Percentiles rank a stretch among this genome's conserved stretches.
Conservation (phyloP, 2,888 invertebrate genomes). For the Drosophila leonis region DNA sequence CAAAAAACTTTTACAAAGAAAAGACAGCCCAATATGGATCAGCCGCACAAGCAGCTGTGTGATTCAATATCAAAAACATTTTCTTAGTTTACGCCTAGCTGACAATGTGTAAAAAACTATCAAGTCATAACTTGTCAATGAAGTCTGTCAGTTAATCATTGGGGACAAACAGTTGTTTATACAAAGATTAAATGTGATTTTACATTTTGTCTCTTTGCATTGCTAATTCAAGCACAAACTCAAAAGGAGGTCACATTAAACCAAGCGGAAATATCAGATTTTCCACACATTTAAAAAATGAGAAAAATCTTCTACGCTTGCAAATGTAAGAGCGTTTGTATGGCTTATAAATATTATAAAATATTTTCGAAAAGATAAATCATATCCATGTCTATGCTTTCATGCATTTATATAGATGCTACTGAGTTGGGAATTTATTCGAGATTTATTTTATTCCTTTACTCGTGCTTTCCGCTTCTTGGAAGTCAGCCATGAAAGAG, state of each 20-base stretch:
- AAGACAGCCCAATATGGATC: neutral
- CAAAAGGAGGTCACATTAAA: constrained; percentile 1
- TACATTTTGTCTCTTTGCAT: neutral
- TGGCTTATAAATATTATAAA: constrained; percentile 5
- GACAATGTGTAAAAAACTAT: neutral
- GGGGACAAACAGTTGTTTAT: neutral
- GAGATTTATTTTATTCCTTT: neutral
- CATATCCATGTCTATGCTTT: neutral
- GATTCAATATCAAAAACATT: neutral
- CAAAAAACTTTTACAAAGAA: neutral
- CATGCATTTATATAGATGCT: neutral
- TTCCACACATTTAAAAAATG: neutral
- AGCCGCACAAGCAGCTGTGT: neutral
- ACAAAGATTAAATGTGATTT: neutral
- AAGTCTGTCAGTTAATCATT: neutral
- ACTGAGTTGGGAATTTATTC: neutral
- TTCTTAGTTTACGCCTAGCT: neutral
- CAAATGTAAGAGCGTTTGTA: neutral
- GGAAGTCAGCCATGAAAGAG: constrained; percentile 22
- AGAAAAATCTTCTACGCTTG: neutral
- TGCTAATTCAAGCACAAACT: constrained; percentile 1
- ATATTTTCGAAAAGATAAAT: neutral
- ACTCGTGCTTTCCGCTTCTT: constrained; percentile 1
- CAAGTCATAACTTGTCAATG: neutral
- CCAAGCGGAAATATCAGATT: constrained; percentile 5